Conservation (phyloP, 92 coral and sea anemone genomes). For the Epizoanthus illoricatus region DNA sequence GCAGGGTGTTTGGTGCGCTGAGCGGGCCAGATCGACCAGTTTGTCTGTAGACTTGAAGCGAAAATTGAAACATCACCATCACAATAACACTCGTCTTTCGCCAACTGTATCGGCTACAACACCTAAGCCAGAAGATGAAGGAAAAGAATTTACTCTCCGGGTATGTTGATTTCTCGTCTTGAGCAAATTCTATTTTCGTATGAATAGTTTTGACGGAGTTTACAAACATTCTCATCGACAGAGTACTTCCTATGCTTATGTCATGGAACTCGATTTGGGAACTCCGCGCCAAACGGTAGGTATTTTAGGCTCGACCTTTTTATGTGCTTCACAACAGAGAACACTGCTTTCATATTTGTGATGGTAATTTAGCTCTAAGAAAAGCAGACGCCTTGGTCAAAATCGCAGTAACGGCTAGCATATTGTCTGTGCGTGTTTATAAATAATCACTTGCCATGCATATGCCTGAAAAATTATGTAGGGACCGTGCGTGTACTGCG, state of each 20-base stretch:
- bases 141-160: constrained; percentile 78
- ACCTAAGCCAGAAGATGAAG: constrained; percentile 55
- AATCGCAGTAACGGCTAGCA: background rate
- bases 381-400: background rate
- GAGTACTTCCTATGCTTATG: constrained; percentile 98
- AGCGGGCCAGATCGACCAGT: constrained; percentile 53
- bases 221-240: constrained; percentile 30
- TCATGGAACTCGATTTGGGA: constrained; percentile 81
- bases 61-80: constrained; percentile 77
- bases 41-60: constrained; percentile 74
- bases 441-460: constrained; percentile 3
- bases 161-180: constrained; percentile 41
- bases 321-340: background rate
- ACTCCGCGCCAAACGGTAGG: constrained; percentile 91
- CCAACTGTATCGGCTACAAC: constrained; percentile 28
- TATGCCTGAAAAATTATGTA: background rate
- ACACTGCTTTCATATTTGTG: background rate
- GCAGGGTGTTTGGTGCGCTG: constrained; percentile 18
- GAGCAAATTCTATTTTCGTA: constrained; percentile 16
- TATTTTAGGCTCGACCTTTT: background rate
- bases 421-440: background rate
- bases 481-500: background rate
- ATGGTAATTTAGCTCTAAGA: background rate
- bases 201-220: background rate
- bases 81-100: constrained; percentile 31